Evolutionary conservation across 2,797 vertebrate species (phyloP).

Genomic region (Parambassis ranga): DNA sequence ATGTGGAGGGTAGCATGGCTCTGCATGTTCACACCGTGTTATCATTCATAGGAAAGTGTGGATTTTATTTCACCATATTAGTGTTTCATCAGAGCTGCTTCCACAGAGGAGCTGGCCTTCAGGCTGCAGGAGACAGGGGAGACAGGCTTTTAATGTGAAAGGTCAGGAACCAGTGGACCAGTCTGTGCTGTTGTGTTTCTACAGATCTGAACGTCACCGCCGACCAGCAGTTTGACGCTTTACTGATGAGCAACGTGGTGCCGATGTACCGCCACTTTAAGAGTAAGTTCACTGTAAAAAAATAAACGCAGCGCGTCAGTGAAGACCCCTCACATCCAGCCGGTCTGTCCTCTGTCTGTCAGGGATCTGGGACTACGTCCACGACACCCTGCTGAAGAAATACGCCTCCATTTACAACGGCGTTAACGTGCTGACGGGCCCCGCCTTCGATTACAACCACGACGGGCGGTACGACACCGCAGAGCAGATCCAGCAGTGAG

Average conservation of each 20-base stretch:
- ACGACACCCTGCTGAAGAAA: conserved; percentile 75
- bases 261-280: conserved; percentile 92
- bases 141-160: too few relatives aligned
- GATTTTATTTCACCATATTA: too few relatives aligned
- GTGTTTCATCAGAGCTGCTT: too few relatives aligned
- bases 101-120: too few relatives aligned
- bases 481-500: conserved; percentile 83
- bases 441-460: conserved; percentile 88
- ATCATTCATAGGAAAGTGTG: too few relatives aligned
- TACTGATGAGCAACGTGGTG: conserved; percentile 86
- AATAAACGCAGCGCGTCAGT: not conserved
- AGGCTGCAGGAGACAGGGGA: too few relatives aligned
- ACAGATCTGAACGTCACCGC: conserved; percentile 66
- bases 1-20: too few relatives aligned
- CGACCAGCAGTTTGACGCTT: conserved; percentile 82
- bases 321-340: too few relatives aligned
- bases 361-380: conserved; percentile 91
- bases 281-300: conserved; percentile 76
- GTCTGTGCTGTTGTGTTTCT: not conserved
- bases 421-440: conserved; percentile 86
- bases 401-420: conserved; percentile 82
- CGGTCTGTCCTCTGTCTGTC: too few relatives aligned
- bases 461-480: conserved; percentile 84
- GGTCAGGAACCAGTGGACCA: too few relatives aligned
- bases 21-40: too few relatives aligned